These are phyloP conservation scores for Typhlichthys eigenmanni DNA, from an alignment of 2,797 vertebrate genomes.

Conservation along the genomic window DNA sequence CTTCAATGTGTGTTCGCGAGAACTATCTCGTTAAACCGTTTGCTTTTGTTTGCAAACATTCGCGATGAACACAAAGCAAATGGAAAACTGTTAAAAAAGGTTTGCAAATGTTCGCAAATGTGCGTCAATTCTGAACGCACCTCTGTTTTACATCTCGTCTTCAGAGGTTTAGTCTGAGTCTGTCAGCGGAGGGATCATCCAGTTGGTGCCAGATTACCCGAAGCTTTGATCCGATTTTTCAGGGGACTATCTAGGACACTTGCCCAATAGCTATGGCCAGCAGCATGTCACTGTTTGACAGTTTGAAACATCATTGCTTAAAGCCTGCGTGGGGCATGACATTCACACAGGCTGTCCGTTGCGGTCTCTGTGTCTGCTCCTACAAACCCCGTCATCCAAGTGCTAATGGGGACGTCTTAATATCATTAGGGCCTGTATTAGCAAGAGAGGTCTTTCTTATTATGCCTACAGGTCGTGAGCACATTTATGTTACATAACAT, in stretches of 20 bases:
- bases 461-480: constrained; percentile 17
- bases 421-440: constrained; percentile 6
- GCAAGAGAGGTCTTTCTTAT: constrained; percentile 13
- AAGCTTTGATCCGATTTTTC: constrained; percentile 53
- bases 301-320: constrained; percentile 44
- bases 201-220: constrained; percentile 39
- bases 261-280: constrained; percentile 41
- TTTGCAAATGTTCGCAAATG: no score
- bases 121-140: background rate
- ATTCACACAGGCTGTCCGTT: constrained; percentile 25
- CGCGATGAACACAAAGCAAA: no score
- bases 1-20: no score
- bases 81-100: no score
- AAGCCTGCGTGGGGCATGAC: constrained; percentile 25
- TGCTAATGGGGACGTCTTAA: no score
- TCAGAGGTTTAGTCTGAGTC: constrained; percentile 8
- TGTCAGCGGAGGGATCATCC: constrained; percentile 24
- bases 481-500: constrained; percentile 34
- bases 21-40: no score
- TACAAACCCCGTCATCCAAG: constrained; percentile 4
- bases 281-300: constrained; percentile 41
- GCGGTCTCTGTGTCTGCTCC: constrained; percentile 26
- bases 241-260: constrained; percentile 38
- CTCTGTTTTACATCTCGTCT: background rate
- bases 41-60: no score